Percentiles rank a stretch among this genome's conserved stretches.
These are phyloP conservation scores for Geotrypetes seraphini DNA, from an alignment of 2,797 vertebrate species.

Conservation along the genomic window DNA sequence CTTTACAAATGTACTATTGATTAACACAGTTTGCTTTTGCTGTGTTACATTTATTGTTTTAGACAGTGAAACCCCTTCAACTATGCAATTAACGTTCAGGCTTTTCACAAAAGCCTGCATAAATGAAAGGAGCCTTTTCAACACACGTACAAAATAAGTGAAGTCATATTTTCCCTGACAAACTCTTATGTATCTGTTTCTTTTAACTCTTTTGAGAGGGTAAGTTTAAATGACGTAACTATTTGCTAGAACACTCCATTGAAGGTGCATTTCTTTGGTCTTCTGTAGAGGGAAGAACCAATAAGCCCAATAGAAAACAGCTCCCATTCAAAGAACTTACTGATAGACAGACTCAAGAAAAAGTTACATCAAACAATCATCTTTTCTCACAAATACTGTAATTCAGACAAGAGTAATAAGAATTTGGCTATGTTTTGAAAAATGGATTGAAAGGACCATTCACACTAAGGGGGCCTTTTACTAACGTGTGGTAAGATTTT, in stretches of 20 bases:
- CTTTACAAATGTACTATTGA: conserved; percentile 67
- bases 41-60: conserved; percentile 64
- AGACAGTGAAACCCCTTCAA: conserved; percentile 82
- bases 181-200: conserved; percentile 32
- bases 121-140: conserved; percentile 66
- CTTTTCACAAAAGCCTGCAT: conserved; percentile 69
- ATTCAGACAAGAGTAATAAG: too few species aligned
- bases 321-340: too few species aligned
- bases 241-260: neutral
- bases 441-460: too few species aligned
- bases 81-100: conserved; percentile 91
- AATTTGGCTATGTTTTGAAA: too few species aligned
- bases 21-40: conserved; percentile 48
- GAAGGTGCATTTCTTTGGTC: neutral
- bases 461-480: too few species aligned
- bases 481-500: too few species aligned
- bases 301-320: too few species aligned
- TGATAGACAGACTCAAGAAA: too few species aligned
- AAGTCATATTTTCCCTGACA: conserved; percentile 81
- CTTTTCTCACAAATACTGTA: too few species aligned
- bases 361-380: too few species aligned
- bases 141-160: conserved; percentile 56
- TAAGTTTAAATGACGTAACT: too few species aligned
- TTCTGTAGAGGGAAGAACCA: neutral
- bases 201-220: conserved; percentile 29